Conservation (phyloP, 1,140 invertebrate genomes). For the Zaprionus camerounensis region DNA sequence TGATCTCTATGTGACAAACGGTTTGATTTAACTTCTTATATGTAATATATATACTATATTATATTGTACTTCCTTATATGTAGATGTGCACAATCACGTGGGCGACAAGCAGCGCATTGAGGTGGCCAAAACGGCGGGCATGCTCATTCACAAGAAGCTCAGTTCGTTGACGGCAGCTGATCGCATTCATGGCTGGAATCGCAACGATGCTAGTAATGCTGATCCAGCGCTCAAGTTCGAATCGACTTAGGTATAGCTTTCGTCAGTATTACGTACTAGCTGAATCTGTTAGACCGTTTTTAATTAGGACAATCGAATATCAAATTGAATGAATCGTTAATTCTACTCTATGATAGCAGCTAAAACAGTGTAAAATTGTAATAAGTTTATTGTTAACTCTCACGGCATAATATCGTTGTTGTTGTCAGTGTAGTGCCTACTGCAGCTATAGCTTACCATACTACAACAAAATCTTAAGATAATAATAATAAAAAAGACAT, state of each 20-base stretch:
- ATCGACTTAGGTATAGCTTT: slow-evolving; percentile 4
- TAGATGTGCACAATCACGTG: slow-evolving; percentile 80
- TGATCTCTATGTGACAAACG: slow-evolving; percentile 83
- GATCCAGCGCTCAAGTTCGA: slow-evolving; percentile 42
- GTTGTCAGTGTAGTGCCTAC: slow-evolving; percentile 1
- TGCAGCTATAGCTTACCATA: background rate
- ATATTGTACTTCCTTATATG: background rate
- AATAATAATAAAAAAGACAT: slow-evolving; percentile 12
- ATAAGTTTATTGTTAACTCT: slow-evolving; percentile 4
- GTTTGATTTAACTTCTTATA: slow-evolving; percentile 38
- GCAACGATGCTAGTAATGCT: slow-evolving; percentile 19
- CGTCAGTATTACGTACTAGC: slow-evolving; percentile 1
- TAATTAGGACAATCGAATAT: slow-evolving; percentile 30
- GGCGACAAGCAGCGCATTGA: slow-evolving; percentile 74
- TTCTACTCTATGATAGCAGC: background rate
- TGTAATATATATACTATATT: background rate
- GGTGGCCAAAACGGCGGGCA: slow-evolving; percentile 61
- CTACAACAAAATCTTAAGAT: slow-evolving; percentile 8
- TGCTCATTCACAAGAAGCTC: slow-evolving; percentile 76
- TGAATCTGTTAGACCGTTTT: background rate
- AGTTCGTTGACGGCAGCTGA: slow-evolving; percentile 66
- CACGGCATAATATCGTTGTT: background rate
- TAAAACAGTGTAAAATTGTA: background rate
- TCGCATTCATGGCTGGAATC: slow-evolving; percentile 53
- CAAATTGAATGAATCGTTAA: background rate